Evolutionary conservation across 1,140 invertebrate genomes (phyloP).

Genomic region (Teleogryllus occipitalis): DNA sequence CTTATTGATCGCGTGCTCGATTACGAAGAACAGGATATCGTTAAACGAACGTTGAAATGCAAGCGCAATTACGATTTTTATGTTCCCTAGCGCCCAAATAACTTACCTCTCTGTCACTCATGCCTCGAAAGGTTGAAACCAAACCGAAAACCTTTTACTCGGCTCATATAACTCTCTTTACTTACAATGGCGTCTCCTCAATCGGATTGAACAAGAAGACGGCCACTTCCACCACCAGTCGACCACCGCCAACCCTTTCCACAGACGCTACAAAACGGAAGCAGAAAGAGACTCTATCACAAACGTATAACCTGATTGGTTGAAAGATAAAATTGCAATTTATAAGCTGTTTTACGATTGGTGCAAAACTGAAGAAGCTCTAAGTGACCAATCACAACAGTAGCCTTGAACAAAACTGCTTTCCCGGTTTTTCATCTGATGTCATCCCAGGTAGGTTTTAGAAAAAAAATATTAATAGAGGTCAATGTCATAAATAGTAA

Average conservation of each 20-base stretch:
- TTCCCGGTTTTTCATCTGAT: too few relatives aligned
- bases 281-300: neutral
- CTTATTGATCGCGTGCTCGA: too few relatives aligned
- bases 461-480: too few relatives aligned
- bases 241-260: neutral
- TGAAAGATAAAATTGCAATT: neutral
- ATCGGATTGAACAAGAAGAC: neutral
- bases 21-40: neutral
- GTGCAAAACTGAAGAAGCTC: neutral
- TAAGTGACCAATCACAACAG: neutral
- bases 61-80: neutral
- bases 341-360: neutral
- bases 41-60: neutral
- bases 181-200: slow-evolving; percentile 21
- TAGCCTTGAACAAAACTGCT: too few relatives aligned
- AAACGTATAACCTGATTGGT: neutral
- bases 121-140: slow-evolving; percentile 25
- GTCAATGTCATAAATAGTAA: too few relatives aligned
- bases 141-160: slow-evolving; percentile 20
- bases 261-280: neutral
- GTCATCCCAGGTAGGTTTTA: too few relatives aligned
- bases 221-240: neutral
- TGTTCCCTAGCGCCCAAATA: neutral
- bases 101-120: slow-evolving; percentile 28
- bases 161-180: slow-evolving; percentile 20